phyloP scores from a whole-genome alignment of 2,888 invertebrate genomes.

The Ectemnius lituratus region DNA sequence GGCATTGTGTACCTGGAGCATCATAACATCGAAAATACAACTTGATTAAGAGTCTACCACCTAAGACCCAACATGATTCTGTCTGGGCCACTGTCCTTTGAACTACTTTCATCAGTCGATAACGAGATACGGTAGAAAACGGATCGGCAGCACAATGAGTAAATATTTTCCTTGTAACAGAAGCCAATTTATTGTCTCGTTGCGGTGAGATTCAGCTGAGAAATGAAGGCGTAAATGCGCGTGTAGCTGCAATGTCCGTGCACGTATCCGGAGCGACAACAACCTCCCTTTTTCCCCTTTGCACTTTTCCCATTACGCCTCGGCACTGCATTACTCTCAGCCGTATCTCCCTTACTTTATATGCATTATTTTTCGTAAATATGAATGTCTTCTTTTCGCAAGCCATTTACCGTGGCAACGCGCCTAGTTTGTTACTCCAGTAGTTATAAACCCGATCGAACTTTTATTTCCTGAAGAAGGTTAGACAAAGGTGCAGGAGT shows the following conservation, averaged over 20 bases:
- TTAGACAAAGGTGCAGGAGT: constrained; percentile 3
- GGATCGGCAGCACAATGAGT: constrained; percentile 12
- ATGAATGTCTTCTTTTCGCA: constrained; percentile 27
- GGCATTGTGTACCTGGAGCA: not conserved
- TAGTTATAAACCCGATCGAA: no score
- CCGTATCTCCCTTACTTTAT: constrained; percentile 48
- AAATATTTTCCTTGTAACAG: constrained; percentile 1
- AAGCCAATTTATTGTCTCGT: constrained; percentile 22
- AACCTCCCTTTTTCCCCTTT: constrained; percentile 27
- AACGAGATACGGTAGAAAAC: not conserved
- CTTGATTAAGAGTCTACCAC: no score
- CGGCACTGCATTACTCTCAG: constrained; percentile 40
- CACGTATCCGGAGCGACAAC: not conserved
- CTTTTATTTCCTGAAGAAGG: no score
- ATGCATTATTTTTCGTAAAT: constrained; percentile 59
- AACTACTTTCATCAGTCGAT: no score
- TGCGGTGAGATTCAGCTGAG: constrained; percentile 45
- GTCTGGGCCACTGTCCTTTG: no score
- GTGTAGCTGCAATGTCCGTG: constrained; percentile 1
- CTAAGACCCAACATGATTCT: no score
- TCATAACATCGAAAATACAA: no score
- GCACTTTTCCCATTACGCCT: constrained; percentile 51
- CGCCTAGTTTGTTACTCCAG: no score
- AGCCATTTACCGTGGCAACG: constrained; percentile 28
- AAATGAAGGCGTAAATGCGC: constrained; percentile 40